Base-by-base conservation (phyloP, 2,888 invertebrate species). In the Tenodera sinensis region DNA sequence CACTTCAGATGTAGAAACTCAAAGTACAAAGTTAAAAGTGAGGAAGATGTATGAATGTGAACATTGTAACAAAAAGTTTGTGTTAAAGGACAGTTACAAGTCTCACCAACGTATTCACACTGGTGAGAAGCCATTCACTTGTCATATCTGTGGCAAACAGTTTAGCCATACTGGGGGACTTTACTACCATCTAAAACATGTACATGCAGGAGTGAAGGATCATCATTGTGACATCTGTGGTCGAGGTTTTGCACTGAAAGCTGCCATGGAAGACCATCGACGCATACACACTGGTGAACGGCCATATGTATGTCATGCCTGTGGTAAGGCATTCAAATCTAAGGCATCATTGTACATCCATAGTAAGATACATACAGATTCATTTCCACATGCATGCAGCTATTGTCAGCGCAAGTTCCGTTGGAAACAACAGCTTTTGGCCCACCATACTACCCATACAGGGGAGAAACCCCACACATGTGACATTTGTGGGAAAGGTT, bases 291-390 rank as follows among this genome's bases (percentile, higher is more conserved):
- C 92, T 20, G 92, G 91, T 12, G 91, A 92, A 90, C 90, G 92
- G 3, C 93, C 93, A 0, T 93, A 92, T 88, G 90, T 92, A 54
- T 95, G 95, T 91, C 93, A 93, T 12, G 92, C 92, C 9, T 95
- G 95, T 91, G 92, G 92, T 3, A 94, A 93, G 88, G 92, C 95
- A 0, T 96, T 96, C 93, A 95, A 95, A 89, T 96, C 96, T 92
- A 95, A 95, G 91, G 96, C 96, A 0, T 95, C 96, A 1, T 92
- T 96, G 83, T 95, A 95, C 92, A 95, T 95, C 30, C 96, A 96
- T 91, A 93, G 94, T 87, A 94, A 95, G 84, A 95, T 95, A 7
- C 96, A 96, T 92, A 93, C 93, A 82, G 93, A 95, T 90, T 93
- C 93, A 85, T 95, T 94, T 90, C 95, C 96, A 1, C 94, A 94